Conservation (phyloP, 64 coral and sea anemone species). For the Cladopsammia gracilis region DNA sequence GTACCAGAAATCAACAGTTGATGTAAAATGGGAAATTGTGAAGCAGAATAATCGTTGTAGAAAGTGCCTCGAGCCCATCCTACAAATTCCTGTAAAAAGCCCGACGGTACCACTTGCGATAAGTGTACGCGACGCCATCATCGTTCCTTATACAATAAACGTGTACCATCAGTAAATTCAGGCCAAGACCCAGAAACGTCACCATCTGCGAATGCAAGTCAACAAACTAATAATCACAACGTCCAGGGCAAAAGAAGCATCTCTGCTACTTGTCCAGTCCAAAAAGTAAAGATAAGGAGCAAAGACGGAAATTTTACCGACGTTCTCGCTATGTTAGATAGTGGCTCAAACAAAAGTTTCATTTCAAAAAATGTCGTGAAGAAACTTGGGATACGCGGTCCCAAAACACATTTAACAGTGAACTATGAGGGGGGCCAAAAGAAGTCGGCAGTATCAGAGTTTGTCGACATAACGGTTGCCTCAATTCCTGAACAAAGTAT, state of each 20-base stretch:
- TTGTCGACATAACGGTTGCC: constrained; percentile 1
- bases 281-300: constrained; percentile 52
- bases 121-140: constrained; percentile 31
- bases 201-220: not conserved
- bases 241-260: not conserved
- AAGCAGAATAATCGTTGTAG: constrained; percentile 36
- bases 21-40: constrained; percentile 10
- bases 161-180: no score
- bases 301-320: constrained; percentile 33
- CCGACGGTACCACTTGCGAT: not conserved
- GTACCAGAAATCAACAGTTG: not conserved
- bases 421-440: constrained; percentile 48
- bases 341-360: constrained; percentile 65
- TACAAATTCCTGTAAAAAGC: constrained; percentile 28
- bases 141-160: not conserved
- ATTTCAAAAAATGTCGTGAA: constrained; percentile 39
- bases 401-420: constrained; percentile 35
- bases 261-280: constrained; percentile 35
- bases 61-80: constrained; percentile 19
- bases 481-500: not conserved
- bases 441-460: constrained; percentile 50
- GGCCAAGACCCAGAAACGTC: not conserved
- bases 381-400: constrained; percentile 52
- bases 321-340: constrained; percentile 53
- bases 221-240: not conserved